phyloP scores from a whole-genome alignment of 2,113 vertebrate species.

The Ceratotherium simum region DNA sequence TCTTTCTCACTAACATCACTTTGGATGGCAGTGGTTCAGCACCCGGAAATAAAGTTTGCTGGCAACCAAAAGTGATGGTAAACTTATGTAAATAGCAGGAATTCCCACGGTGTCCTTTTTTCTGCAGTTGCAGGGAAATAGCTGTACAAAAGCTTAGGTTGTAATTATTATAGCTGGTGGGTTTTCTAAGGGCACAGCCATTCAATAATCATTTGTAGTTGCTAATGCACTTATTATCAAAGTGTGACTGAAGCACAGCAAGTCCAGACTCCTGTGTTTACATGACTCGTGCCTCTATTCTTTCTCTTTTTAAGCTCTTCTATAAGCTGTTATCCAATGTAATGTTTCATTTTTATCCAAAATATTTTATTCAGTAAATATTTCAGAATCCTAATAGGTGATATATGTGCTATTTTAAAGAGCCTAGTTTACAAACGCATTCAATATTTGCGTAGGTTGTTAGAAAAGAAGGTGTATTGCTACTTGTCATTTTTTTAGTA shows the following conservation, averaged over 20 bases:
- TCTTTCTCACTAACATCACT: constrained; percentile 1
- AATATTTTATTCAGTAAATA: constrained; percentile 19
- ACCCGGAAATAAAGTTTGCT: constrained; percentile 56
- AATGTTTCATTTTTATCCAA: neutral
- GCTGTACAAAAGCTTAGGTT: constrained; percentile 26
- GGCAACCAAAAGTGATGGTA: constrained; percentile 31
- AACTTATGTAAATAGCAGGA: constrained; percentile 30
- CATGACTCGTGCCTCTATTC: neutral
- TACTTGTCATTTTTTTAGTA: neutral
- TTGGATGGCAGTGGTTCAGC: constrained; percentile 2
- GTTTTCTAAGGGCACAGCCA: constrained; percentile 23
- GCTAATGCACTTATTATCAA: constrained; percentile 9
- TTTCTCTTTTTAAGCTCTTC: neutral
- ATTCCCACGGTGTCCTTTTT: neutral
- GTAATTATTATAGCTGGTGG: constrained; percentile 57
- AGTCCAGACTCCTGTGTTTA: neutral
- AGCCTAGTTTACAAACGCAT: constrained; percentile 5
- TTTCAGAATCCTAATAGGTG: neutral
- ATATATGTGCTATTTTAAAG: neutral
- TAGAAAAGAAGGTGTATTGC: neutral
- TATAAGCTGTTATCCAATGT: constrained; percentile 23
- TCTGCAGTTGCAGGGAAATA: constrained; percentile 44
- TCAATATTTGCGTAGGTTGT: neutral
- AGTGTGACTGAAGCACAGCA: constrained; percentile 27
- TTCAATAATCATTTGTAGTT: constrained; percentile 44